Evolutionary conservation across 2,888 invertebrate genomes (phyloP).

Genomic region (Stegophylla sp.): DNA sequence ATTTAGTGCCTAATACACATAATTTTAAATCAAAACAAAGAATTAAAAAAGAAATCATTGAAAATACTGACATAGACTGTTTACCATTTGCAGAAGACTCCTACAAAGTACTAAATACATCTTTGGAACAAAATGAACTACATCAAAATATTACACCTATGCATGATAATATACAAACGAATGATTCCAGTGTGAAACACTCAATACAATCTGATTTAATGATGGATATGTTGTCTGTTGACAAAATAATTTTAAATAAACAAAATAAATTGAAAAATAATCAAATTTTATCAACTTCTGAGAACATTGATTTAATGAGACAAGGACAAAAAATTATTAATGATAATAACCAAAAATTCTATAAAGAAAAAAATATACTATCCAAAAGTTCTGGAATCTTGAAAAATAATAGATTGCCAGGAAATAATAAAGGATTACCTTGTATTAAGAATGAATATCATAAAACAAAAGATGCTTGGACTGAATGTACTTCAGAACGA

Average conservation of each 20-base stretch:
- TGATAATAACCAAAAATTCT: not conserved
- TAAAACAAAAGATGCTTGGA: not conserved
- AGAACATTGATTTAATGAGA: not conserved
- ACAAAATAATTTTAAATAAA: no score
- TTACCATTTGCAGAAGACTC: not conserved
- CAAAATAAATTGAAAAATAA: no score
- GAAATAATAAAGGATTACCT: not conserved
- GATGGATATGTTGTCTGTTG: no score
- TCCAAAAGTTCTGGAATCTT: no score
- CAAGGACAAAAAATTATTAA: not conserved
- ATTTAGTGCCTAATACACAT: no score
- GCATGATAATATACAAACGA: no score
- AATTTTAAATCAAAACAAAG: not conserved
- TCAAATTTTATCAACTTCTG: not conserved
- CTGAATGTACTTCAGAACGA: not conserved
- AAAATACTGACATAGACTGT: not conserved
- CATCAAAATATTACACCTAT: no score
- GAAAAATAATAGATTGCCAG: not conserved
- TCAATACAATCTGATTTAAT: no score
- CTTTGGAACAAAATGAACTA: no score
- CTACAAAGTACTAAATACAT: no score
- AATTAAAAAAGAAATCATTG: not conserved
- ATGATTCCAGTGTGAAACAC: no score
- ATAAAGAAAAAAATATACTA: not conserved
- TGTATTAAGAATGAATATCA: not conserved